Percentiles rank a stretch among this genome's conserved stretches.
These are phyloP conservation scores for Sympetrum striolatum DNA, from an alignment of 2,888 invertebrate genomes.

Conservation along the genomic window DNA sequence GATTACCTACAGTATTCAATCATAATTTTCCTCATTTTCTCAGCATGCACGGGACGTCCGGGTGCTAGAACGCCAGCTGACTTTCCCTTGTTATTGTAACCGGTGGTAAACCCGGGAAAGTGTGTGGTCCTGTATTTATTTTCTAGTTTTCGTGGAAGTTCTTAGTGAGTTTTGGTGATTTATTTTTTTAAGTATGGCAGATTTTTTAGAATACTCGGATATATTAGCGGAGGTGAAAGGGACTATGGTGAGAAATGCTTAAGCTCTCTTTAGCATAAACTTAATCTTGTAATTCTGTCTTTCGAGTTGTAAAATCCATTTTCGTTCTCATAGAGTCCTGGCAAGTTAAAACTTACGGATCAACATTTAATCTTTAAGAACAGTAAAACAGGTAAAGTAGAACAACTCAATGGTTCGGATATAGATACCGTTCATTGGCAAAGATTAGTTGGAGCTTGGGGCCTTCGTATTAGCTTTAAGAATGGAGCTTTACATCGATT, in stretches of 20 bases:
- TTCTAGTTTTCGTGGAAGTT: not conserved
- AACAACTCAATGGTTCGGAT: conserved; percentile 83
- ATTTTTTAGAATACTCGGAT: conserved; percentile 88
- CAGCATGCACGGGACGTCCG: not conserved
- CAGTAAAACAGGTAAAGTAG: conserved; percentile 94
- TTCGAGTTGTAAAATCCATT: conserved; percentile 9
- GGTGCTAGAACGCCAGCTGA: not conserved
- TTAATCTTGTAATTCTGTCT: conserved; percentile 6
- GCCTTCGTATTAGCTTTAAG: conserved; percentile 86
- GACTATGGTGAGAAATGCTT: conserved; percentile 72
- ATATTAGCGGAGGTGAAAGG: conserved; percentile 85
- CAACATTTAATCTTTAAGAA: conserved; percentile 92
- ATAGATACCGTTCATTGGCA: conserved; percentile 93
- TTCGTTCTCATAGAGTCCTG: conserved; percentile 73
- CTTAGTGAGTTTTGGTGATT: not conserved
- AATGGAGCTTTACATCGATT: conserved; percentile 91
- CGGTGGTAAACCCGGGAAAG: conserved; percentile 10
- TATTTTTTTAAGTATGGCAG: conserved; percentile 58
- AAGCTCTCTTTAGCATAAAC: conserved; percentile 11
- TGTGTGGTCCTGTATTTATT: not conserved
- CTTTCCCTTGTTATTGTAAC: not conserved
- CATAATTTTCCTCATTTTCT: not conserved
- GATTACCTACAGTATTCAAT: not conserved
- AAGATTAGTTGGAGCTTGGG: conserved; percentile 89
- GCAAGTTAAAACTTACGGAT: conserved; percentile 90